phyloP scores from a whole-genome alignment of 2,113 vertebrate genomes.

The Crypturellus undulatus region DNA sequence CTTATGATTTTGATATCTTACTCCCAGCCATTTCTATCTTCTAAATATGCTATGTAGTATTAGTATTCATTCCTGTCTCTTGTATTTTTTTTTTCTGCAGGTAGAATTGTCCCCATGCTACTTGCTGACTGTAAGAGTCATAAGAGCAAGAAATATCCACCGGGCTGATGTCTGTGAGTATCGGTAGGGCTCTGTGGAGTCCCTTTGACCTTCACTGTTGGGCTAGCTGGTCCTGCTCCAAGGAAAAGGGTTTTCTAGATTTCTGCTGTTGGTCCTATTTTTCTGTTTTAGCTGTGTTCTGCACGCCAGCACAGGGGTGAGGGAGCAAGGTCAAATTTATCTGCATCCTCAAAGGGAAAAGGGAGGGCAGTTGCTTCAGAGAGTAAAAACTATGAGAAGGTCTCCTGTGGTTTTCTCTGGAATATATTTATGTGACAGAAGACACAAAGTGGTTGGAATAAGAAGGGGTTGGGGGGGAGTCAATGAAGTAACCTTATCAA shows the following conservation, averaged over 20 bases:
- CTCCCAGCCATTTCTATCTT: neutral
- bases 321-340: neutral
- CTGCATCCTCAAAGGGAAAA: neutral
- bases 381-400: neutral
- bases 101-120: constrained; percentile 49
- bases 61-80: neutral
- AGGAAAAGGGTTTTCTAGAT: neutral
- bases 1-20: neutral
- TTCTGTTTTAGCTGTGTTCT: neutral
- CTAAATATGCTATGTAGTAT: neutral
- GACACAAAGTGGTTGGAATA: neutral
- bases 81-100: neutral
- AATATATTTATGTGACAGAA: neutral
- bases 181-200: neutral
- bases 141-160: constrained; percentile 70
- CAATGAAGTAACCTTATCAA: neutral
- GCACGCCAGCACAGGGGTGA: neutral
- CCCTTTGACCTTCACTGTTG: neutral
- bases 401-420: neutral
- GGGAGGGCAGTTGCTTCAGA: neutral
- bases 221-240: neutral
- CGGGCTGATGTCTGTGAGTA: constrained; percentile 65
- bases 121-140: constrained; percentile 64
- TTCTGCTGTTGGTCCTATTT: too few species aligned
- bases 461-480: neutral